phyloP scores from a whole-genome alignment of 37 sponge, comb jelly and placozoan species.

The Mnemiopsis leidyi region DNA sequence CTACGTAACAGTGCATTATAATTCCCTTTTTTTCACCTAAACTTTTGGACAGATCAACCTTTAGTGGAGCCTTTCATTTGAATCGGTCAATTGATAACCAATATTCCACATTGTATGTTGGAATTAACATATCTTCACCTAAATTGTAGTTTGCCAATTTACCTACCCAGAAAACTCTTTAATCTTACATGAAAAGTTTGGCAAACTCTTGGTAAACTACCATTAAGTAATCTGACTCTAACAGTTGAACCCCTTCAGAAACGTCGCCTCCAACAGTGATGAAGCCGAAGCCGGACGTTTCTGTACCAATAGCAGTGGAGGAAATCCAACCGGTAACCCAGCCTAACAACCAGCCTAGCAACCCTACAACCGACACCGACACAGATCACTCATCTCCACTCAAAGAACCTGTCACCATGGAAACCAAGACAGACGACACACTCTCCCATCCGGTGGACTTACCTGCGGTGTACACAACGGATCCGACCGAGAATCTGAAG shows the following conservation, averaged over 20 bases:
- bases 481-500: neutral
- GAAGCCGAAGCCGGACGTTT: neutral
- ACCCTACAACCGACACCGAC: neutral
- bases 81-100: too few relatives aligned
- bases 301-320: neutral
- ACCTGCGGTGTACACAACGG: neutral
- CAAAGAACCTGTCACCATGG: neutral
- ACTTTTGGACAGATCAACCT: too few relatives aligned
- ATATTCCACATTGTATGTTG: too few relatives aligned
- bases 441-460: neutral
- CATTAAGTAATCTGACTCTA: too few relatives aligned
- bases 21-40: too few relatives aligned
- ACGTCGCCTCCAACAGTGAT: neutral
- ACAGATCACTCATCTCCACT: neutral
- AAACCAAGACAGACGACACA: neutral
- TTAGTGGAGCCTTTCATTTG: too few relatives aligned
- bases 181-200: too few relatives aligned
- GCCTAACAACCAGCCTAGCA: neutral
- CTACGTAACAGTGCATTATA: too few relatives aligned
- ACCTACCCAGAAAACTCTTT: too few relatives aligned
- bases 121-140: too few relatives aligned
- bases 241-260: conserved; percentile 25
- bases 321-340: neutral
- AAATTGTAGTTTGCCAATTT: too few relatives aligned
- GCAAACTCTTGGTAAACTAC: too few relatives aligned